Evolutionary conservation across 2,888 invertebrate genomes (phyloP).

Genomic region (Xanthorhoe spadicearia): DNA sequence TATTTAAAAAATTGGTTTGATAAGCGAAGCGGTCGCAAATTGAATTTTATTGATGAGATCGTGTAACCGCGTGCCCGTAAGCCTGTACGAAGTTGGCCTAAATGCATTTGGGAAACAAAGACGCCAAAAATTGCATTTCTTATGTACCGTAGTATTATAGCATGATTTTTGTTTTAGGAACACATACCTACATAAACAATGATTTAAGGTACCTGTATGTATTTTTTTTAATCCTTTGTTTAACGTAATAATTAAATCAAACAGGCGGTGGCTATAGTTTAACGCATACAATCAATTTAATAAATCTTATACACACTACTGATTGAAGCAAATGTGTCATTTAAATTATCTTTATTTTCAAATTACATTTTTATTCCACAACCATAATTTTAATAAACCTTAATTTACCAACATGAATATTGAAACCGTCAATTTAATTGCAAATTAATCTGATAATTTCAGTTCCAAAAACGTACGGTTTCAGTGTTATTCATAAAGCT

Average conservation of each 20-base stretch:
- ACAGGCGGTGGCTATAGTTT: too few species aligned
- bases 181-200: too few species aligned
- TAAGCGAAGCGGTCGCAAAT: constrained; percentile 23
- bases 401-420: constrained; percentile 21
- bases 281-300: too few species aligned
- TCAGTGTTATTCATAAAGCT: constrained; percentile 16
- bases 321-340: neutral
- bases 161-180: too few species aligned
- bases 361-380: neutral
- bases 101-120: neutral
- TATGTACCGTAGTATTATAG: too few species aligned
- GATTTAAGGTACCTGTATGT: too few species aligned
- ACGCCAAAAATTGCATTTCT: neutral
- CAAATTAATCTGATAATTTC: constrained; percentile 23
- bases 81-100: constrained; percentile 1
- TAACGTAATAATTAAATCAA: too few species aligned
- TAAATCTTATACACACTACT: too few species aligned
- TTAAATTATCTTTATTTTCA: neutral
- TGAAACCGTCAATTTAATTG: constrained; percentile 29
- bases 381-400: constrained; percentile 9
- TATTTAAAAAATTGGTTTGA: constrained; percentile 36
- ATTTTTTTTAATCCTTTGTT: too few species aligned
- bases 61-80: neutral
- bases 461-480: constrained; percentile 17
- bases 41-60: constrained; percentile 16